phyloP scores from a whole-genome alignment of 1,140 invertebrate genomes.

The Drosophila leontia region DNA sequence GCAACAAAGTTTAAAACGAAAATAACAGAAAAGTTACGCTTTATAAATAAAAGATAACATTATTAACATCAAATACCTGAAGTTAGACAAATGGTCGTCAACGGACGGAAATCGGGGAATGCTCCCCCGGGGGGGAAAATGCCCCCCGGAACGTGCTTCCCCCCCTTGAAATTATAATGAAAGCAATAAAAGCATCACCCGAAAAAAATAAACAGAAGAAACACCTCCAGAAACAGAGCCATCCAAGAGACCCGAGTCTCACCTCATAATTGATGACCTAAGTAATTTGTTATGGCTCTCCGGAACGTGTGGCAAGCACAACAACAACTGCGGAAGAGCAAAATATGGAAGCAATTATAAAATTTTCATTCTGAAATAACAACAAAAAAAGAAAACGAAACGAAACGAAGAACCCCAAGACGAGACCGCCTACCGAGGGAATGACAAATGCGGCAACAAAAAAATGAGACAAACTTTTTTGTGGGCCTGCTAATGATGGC shows the following conservation, averaged over 20 bases:
- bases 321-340: constrained; percentile 47
- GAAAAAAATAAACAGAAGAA: constrained; percentile 21
- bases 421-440: constrained; percentile 26
- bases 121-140: constrained; percentile 8
- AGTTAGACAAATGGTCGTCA: constrained; percentile 80
- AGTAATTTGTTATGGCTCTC: constrained; percentile 80
- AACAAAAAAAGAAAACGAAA: not conserved
- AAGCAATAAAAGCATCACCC: constrained; percentile 79
- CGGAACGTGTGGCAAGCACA: constrained; percentile 64
- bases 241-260: constrained; percentile 38
- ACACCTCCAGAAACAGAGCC: constrained; percentile 23
- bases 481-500: constrained; percentile 31
- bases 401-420: constrained; percentile 1
- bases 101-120: constrained; percentile 29
- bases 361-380: constrained; percentile 22
- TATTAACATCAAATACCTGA: constrained; percentile 67
- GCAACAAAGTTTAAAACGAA: constrained; percentile 32
- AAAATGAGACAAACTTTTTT: constrained; percentile 4
- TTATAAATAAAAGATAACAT: constrained; percentile 82
- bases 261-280: constrained; percentile 80
- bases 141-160: constrained; percentile 55
- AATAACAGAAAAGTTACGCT: constrained; percentile 44
- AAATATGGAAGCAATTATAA: constrained; percentile 75
- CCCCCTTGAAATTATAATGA: constrained; percentile 74
- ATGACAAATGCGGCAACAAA: constrained; percentile 33